A percentile compares a stretch with the other conserved stretches of the same genome.
phyloP scores from a whole-genome alignment of 1,140 invertebrate species.

The Sycophila sp. region DNA sequence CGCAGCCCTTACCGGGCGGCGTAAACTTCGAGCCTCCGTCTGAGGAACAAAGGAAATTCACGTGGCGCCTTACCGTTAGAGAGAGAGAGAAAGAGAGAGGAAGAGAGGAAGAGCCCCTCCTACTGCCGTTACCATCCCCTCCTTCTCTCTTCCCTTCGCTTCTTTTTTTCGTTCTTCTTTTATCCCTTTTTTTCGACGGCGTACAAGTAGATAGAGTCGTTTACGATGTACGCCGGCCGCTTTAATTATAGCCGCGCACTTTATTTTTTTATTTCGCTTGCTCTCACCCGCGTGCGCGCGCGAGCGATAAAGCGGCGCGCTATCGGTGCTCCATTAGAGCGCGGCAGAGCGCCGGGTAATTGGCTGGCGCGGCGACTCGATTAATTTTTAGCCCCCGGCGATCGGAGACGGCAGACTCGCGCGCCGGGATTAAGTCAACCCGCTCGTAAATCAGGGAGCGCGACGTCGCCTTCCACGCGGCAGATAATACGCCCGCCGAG shows the following conservation, averaged over 20 bases:
- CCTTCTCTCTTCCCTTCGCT: too few species aligned
- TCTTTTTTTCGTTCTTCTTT: neutral
- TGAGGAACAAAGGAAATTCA: neutral
- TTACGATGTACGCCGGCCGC: neutral
- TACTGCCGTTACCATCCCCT: constrained; percentile 3
- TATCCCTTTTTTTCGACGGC: too few species aligned
- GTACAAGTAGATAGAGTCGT: constrained; percentile 3
- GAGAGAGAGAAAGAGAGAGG: neutral
- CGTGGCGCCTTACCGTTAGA: neutral
- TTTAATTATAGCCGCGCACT: constrained; percentile 10
- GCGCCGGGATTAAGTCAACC: constrained; percentile 51
- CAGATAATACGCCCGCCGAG: constrained; percentile 45
- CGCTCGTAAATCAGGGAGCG: constrained; percentile 55
- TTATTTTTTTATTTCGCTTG: constrained; percentile 2
- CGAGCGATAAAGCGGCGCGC: neutral
- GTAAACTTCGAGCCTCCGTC: constrained; percentile 5
- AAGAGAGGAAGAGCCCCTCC: neutral
- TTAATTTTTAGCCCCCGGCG: neutral
- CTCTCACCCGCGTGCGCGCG: neutral
- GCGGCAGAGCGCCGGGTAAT: constrained; percentile 1
- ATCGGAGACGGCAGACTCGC: constrained; percentile 42
- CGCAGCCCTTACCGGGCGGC: too few species aligned
- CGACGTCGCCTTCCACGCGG: constrained; percentile 10
- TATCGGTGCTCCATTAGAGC: too few species aligned
- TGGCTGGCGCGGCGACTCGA: neutral